phyloP scores from a whole-genome alignment of 2,797 vertebrate genomes.

The Myotis vivesi region DNA sequence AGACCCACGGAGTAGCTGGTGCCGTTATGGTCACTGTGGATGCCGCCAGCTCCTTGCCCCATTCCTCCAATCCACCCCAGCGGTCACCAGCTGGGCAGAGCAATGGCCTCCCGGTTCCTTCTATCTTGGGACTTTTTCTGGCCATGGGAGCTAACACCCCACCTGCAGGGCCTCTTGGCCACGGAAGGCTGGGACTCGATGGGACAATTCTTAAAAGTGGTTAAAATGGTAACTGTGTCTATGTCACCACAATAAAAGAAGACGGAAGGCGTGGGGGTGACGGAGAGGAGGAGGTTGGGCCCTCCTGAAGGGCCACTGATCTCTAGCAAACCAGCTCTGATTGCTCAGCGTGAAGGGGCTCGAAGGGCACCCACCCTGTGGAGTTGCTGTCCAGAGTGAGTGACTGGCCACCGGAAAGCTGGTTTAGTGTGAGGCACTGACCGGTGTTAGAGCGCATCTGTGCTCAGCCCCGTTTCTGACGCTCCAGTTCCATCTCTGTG shows the following conservation, averaged over 20 bases:
- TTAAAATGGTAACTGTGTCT: neutral
- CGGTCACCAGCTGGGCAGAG: neutral
- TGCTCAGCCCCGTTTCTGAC: rapidly evolving
- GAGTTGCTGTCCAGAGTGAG: rapidly evolving
- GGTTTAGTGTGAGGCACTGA: rapidly evolving
- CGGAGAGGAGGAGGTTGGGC: rapidly evolving
- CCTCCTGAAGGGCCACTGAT: neutral
- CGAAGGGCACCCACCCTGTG: rapidly evolving
- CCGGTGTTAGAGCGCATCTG: rapidly evolving
- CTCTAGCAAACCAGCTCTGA: rapidly evolving
- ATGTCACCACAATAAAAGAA: too few relatives aligned
- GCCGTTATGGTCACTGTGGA: rapidly evolving
- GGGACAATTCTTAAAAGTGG: neutral
- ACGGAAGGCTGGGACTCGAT: rapidly evolving
- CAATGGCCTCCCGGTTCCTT: neutral
- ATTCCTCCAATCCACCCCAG: rapidly evolving
- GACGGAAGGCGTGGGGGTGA: rapidly evolving
- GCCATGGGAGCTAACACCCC: rapidly evolving
- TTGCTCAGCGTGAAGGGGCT: rapidly evolving
- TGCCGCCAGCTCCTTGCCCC: neutral
- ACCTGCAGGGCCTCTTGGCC: neutral
- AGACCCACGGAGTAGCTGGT: rapidly evolving
- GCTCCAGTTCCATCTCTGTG: rapidly evolving
- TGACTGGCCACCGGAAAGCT: rapidly evolving
- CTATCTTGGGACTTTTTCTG: neutral